These are phyloP conservation scores for Acrossocheilus fasciatus DNA, from an alignment of 2,797 vertebrate species.

Conservation along the genomic window DNA sequence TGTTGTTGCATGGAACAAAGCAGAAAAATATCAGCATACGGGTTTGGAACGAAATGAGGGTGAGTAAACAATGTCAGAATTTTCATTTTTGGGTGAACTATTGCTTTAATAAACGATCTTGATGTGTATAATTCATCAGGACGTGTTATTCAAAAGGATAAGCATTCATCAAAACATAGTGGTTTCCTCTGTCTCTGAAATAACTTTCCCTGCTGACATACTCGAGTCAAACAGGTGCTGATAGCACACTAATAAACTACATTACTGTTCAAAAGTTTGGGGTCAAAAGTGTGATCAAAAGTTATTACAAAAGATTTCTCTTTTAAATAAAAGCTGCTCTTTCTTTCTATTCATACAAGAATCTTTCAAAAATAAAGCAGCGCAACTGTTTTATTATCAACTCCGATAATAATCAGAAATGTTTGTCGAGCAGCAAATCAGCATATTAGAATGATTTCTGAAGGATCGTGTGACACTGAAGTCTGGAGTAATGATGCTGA, in stretches of 20 bases:
- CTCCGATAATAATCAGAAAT: background rate
- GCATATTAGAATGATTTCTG: background rate
- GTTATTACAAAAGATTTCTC: background rate
- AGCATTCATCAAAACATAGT: background rate
- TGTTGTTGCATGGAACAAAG: background rate
- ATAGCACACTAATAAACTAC: background rate
- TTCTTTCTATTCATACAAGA: background rate
- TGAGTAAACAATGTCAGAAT: constrained; percentile 24
- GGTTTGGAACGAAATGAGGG: background rate
- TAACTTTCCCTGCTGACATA: background rate
- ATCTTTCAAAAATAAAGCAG: background rate
- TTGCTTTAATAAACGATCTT: background rate
- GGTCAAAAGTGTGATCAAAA: background rate
- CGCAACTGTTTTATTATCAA: background rate
- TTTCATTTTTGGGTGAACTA: constrained; percentile 3
- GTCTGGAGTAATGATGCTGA: background rate
- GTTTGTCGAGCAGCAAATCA: background rate
- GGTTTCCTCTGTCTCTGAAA: background rate
- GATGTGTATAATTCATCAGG: constrained; percentile 19
- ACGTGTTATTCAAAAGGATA: background rate
- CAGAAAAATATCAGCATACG: background rate
- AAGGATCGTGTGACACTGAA: background rate
- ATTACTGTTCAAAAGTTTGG: background rate
- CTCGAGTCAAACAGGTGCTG: background rate
- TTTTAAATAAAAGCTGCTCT: background rate